Evolutionary conservation across 2,888 invertebrate species (phyloP), one percentile per base, ranked within the genome.

Genomic region (Drosophila gaucha): DNA sequence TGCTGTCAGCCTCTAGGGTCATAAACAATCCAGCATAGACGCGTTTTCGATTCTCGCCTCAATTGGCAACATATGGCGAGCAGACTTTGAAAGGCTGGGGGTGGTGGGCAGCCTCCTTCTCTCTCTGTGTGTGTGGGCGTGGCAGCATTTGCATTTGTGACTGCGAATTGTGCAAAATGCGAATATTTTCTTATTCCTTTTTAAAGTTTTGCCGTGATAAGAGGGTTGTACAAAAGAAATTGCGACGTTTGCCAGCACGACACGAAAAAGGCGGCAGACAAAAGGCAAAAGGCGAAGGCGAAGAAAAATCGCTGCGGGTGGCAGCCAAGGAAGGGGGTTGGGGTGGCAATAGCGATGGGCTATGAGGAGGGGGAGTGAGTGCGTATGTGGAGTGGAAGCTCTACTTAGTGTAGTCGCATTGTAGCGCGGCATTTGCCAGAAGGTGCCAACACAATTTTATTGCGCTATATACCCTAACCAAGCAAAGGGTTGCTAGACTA

Each of bases 371-470:
- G 49, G 5, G 16, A 22, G 47, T 12, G 33, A 6, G 33, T 47
- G 47, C 33, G 47, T 49, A 12, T 8, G 18, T 30, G 22, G 28
- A 36, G 52, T 26, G 47, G 56, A 54, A 70, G 60, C 67, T 83
- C 74, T 79, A 86, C 86, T 86, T 86, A 86, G 71, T 82, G 56
- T 67, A 68, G 79, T 86, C 80, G 77, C 74, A 86, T 86, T 80
- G 80, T 80, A 68, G 74, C 80, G 77, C 80, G 71, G 75, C 87
- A 82, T 87, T 80, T 75, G 82, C 87, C 82, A 82, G 87, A 82
- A 82, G 87, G 82, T 82, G 82, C 82, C 82, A 82, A 82, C 87
- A 82, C 82, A 82, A 82, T 82, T 82, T 82, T 87, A 82, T 82
- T 87, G 85, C 74, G 43, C 54, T 44, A 46, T 22, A 67, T 77